phyloP scores from a whole-genome alignment of 2,888 invertebrate genomes.

The Orchestes rusci region DNA sequence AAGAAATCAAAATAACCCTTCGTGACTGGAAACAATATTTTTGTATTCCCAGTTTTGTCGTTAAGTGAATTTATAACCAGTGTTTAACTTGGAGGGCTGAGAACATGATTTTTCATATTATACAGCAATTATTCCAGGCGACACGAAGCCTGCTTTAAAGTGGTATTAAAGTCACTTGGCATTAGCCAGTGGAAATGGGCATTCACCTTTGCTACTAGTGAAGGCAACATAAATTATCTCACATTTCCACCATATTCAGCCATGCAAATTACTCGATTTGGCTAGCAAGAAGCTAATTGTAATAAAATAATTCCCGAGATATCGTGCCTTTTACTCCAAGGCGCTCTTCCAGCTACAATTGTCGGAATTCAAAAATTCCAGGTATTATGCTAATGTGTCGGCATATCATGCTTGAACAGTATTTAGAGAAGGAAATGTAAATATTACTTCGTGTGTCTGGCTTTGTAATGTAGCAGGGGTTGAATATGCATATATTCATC shows the following conservation, averaged over 20 bases:
- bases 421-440: too few species aligned
- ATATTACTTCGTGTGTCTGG: too few species aligned
- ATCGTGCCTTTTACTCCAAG: conserved; percentile 4
- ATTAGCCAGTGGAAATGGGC: too few species aligned
- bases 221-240: too few species aligned
- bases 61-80: conserved; percentile 18
- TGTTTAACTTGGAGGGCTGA: conserved; percentile 12
- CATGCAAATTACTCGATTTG: conserved; percentile 19
- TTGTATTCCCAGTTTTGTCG: conserved; percentile 9
- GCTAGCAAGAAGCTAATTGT: conserved; percentile 14
- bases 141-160: conserved; percentile 7
- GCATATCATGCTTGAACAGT: too few species aligned
- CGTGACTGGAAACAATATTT: conserved; percentile 15
- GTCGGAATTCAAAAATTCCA: conserved; percentile 3
- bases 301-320: conserved; percentile 11
- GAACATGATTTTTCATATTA: conserved; percentile 12
- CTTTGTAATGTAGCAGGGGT: too few species aligned
- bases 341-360: conserved; percentile 2
- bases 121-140: conserved; percentile 7
- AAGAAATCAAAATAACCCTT: conserved; percentile 4
- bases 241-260: too few species aligned
- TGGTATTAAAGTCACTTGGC: too few species aligned
- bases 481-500: too few species aligned
- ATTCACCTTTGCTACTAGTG: too few species aligned
- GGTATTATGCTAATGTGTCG: conserved; percentile 5